Evolutionary conservation across 2,888 invertebrate genomes (phyloP).

Genomic region (Drosophila kokeensis): DNA sequence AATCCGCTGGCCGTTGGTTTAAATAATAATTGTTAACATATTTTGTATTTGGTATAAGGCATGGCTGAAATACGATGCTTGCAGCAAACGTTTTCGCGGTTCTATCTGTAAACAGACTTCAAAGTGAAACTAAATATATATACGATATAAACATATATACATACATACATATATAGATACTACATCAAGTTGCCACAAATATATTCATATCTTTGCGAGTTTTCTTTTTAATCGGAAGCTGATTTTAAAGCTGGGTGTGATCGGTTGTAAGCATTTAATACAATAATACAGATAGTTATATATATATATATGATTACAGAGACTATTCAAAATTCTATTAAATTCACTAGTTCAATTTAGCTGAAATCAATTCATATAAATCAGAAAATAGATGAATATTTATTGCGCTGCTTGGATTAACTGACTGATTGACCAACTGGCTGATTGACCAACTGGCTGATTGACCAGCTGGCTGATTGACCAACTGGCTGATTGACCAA

Average conservation of each 20-base stretch:
- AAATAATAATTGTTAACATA: constrained; percentile 32
- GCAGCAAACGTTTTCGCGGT: constrained; percentile 23
- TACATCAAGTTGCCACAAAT: constrained; percentile 6
- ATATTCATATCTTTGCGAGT: neutral
- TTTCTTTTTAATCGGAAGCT: neutral
- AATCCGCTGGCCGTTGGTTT: constrained; percentile 13
- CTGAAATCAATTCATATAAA: neutral
- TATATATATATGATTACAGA: neutral
- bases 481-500: neutral
- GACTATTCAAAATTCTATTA: neutral
- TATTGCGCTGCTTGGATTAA: constrained; percentile 3
- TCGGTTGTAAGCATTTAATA: neutral
- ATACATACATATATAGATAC: neutral
- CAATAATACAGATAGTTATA: neutral
- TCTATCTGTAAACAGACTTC: constrained; percentile 26
- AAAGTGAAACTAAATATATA: constrained; percentile 49
- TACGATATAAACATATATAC: constrained; percentile 29
- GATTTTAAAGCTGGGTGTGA: neutral
- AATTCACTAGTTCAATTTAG: no score
- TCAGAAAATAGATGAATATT: neutral
- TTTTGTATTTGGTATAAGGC: constrained; percentile 35
- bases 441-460: constrained; percentile 1
- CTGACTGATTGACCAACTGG: neutral
- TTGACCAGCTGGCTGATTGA: neutral
- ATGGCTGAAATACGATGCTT: constrained; percentile 24